A percentile compares a stretch with the other conserved stretches of the same genome.
phyloP scores from a whole-genome alignment of 2,888 invertebrate species.

The Bombylius discolor region DNA sequence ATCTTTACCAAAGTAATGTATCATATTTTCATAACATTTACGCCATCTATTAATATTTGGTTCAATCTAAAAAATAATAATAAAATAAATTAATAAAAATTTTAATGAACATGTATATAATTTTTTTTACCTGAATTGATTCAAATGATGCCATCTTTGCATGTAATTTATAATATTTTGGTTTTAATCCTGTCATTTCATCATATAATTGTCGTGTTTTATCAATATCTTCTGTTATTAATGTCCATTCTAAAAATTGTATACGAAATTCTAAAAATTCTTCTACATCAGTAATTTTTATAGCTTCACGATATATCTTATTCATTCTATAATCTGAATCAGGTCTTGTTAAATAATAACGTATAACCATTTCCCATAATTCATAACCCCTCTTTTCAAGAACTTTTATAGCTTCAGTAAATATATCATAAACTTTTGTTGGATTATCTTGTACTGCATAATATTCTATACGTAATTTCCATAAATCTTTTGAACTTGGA shows the following conservation, averaged over 20 bases:
- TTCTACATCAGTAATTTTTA: slow-evolving; percentile 16
- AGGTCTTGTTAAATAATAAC: slow-evolving; percentile 25
- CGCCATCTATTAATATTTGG: slow-evolving; percentile 41
- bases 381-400: slow-evolving; percentile 18
- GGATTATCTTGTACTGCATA: slow-evolving; percentile 36
- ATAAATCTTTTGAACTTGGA: slow-evolving; percentile 38
- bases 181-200: slow-evolving; percentile 44
- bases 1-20: slow-evolving; percentile 51
- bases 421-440: slow-evolving; percentile 33
- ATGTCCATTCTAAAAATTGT: slow-evolving; percentile 24
- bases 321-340: slow-evolving; percentile 20
- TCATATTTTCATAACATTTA: slow-evolving; percentile 48
- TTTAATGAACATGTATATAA: no score
- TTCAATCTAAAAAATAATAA: slow-evolving; percentile 18
- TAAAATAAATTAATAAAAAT: no score
- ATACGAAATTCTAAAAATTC: slow-evolving; percentile 24
- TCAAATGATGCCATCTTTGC: slow-evolving; percentile 44
- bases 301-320: slow-evolving; percentile 24
- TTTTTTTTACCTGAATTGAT: slow-evolving; percentile 23
- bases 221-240: slow-evolving; percentile 36
- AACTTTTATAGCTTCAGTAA: slow-evolving; percentile 27
- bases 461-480: slow-evolving; percentile 40
- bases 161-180: slow-evolving; percentile 48
- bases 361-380: slow-evolving; percentile 23
- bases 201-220: slow-evolving; percentile 50